Base-by-base conservation (phyloP, 37 sponge, comb jelly and placozoan genomes). In the Ephydatia muelleri region DNA sequence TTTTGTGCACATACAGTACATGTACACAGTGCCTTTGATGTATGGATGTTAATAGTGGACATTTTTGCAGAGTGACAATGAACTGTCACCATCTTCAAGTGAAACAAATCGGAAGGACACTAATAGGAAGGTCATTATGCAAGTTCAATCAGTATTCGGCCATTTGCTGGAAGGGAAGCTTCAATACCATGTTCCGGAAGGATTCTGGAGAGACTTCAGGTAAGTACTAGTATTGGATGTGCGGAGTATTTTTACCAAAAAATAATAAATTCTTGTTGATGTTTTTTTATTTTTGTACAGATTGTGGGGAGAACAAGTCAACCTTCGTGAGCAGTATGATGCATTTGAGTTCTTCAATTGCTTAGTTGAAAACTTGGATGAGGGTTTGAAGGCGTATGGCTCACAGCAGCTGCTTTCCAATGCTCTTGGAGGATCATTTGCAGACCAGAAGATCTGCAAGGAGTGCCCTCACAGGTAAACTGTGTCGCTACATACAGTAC, bases 371-470 rank as follows among this genome's bases (percentile, higher is more conserved):
- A 90, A 83, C 65, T 84, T 98, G 83, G 97, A 97, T 79, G 96
- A 97, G 38, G 97, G 93, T 25, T 67, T 94, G 26, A 96, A 96
- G 84, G 76, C 80, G n/a, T 84, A 88, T 35, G 78, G 77, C 0
- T 47, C 30, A 19, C 72, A 82, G 35, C 40, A 73, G 28, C 28
- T 81, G 22, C 73, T 96, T 8, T 86, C 91, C 2, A 38, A 82
- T 19, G 82, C 88, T 16, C 82, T 98, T 16, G 99, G 95, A 48
- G 99, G 99, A 0, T 77, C 87, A n/a, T 98, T 96, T 90, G 99
- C 99, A 47, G 97, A 96, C 74, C 99, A 98, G 90, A 98, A 98
- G 90, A 98, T 98, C 31, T 98, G 99, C 85, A 96, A 96, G 73
- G 97, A 86, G 28, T 98, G 99, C 67, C 99, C 99, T 31, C 99